These are phyloP conservation scores for Cyanistes caeruleus DNA, from an alignment of 2,113 vertebrate genomes.

Conservation along the genomic window DNA sequence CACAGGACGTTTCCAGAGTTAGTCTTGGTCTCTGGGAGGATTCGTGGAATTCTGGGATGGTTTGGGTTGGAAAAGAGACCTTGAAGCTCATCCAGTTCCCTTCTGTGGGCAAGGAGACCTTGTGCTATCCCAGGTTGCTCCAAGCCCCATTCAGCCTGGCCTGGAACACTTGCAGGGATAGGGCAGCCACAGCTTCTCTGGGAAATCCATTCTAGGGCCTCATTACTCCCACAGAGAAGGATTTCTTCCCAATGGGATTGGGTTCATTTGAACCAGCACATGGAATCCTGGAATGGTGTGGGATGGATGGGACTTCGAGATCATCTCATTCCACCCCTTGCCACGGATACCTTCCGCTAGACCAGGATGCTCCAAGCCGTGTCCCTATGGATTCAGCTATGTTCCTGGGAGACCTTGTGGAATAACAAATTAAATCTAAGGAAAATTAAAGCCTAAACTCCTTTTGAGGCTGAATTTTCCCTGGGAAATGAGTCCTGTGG, in stretches of 20 bases:
- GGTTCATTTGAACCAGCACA: background rate
- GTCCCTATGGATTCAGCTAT: background rate
- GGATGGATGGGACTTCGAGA: fast-evolving
- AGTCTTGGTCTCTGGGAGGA: background rate
- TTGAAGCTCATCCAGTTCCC: background rate
- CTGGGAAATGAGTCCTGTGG: background rate
- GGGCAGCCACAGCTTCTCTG: background rate
- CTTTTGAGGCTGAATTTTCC: fast-evolving
- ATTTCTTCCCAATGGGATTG: background rate
- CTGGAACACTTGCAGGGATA: background rate
- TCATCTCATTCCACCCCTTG: background rate
- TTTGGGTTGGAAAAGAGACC: background rate
- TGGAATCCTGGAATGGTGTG: background rate
- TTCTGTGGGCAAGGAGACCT: background rate
- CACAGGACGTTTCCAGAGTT: background rate
- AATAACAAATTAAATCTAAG: background rate
- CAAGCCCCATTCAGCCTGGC: background rate
- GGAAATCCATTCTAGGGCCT: background rate
- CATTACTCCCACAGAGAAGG: background rate
- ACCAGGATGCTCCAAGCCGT: background rate
- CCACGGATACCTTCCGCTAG: background rate
- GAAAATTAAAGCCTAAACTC: background rate
- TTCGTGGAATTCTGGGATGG: background rate
- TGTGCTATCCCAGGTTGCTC: background rate
- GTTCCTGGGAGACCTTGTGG: fast-evolving